phyloP scores from a whole-genome alignment of 2,797 vertebrate species.

The Characodon lateralis region DNA sequence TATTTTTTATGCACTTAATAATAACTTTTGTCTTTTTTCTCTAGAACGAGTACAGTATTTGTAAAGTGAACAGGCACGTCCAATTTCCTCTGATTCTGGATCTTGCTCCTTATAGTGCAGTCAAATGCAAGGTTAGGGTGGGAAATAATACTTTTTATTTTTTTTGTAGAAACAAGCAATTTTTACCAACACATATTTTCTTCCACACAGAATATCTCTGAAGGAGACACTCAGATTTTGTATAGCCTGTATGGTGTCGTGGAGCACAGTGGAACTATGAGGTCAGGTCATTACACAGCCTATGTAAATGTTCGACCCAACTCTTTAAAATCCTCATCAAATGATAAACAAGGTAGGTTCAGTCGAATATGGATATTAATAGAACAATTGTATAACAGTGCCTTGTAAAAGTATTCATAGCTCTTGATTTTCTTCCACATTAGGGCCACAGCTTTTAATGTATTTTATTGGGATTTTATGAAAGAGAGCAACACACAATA shows the following conservation, averaged over 20 bases:
- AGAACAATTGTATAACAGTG: not conserved
- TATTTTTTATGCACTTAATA: conserved; percentile 3
- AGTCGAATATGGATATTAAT: not conserved
- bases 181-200: conserved; percentile 22
- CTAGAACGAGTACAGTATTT: conserved; percentile 91
- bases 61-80: conserved; percentile 93
- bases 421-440: not conserved
- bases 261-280: conserved; percentile 97
- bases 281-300: conserved; percentile 95
- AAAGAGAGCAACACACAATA: no score
- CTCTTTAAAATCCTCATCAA: conserved; percentile 72
- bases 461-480: no score
- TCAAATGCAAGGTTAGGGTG: conserved; percentile 89
- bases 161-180: not conserved
- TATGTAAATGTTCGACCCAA: conserved; percentile 87
- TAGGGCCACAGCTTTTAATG: not conserved
- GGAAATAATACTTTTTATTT: not conserved
- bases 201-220: conserved; percentile 81
- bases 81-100: conserved; percentile 93
- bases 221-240: conserved; percentile 82
- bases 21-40: conserved; percentile 27
- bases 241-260: conserved; percentile 95
- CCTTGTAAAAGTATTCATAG: not conserved
- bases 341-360: conserved; percentile 78
- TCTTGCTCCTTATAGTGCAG: conserved; percentile 91